Percentiles rank a stretch among this genome's conserved stretches.
Evolutionary conservation across 2,888 invertebrate species (phyloP).

Genomic region (Dermolepida albohirtum): DNA sequence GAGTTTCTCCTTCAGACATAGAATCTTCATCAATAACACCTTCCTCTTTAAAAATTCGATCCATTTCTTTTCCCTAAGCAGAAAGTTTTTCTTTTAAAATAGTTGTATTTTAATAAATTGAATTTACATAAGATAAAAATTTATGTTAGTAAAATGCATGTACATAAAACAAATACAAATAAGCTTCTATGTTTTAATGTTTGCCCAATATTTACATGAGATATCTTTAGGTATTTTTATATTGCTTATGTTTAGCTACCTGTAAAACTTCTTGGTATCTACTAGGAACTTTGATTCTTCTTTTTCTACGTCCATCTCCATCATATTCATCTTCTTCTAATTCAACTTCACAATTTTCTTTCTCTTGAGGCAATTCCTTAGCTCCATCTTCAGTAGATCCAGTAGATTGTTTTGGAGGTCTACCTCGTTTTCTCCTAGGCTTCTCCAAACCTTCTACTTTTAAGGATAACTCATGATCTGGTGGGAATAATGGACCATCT

Average conservation of each 20-base stretch:
- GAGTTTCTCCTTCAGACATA: conserved; percentile 62
- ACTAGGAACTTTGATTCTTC: conserved; percentile 75
- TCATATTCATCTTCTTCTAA: conserved; percentile 58
- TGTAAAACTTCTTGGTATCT: conserved; percentile 73
- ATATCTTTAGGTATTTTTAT: neutral
- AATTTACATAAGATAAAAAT: conserved; percentile 1
- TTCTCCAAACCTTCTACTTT: conserved; percentile 75
- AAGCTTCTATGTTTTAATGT: neutral
- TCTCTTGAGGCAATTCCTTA: conserved; percentile 25
- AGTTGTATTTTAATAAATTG: conserved; percentile 6
- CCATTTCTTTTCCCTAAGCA: conserved; percentile 77
- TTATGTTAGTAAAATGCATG: no score
- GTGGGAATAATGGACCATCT: conserved; percentile 72
- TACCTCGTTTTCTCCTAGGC: conserved; percentile 76
- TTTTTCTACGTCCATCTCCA: conserved; percentile 70
- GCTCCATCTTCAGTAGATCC: conserved; percentile 49
- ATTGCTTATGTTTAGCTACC: conserved; percentile 62
- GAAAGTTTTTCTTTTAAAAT: neutral
- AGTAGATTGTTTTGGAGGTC: conserved; percentile 72
- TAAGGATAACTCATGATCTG: conserved; percentile 74
- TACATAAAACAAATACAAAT: neutral
- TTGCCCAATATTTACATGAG: neutral
- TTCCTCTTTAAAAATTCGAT: conserved; percentile 78
- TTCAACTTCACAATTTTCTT: conserved; percentile 50
- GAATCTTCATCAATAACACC: conserved; percentile 76